Evolutionary conservation across 2,797 vertebrate species (phyloP), one percentile per base, ranked within the genome.

Genomic region (Parotocinclus haroldoi): DNA sequence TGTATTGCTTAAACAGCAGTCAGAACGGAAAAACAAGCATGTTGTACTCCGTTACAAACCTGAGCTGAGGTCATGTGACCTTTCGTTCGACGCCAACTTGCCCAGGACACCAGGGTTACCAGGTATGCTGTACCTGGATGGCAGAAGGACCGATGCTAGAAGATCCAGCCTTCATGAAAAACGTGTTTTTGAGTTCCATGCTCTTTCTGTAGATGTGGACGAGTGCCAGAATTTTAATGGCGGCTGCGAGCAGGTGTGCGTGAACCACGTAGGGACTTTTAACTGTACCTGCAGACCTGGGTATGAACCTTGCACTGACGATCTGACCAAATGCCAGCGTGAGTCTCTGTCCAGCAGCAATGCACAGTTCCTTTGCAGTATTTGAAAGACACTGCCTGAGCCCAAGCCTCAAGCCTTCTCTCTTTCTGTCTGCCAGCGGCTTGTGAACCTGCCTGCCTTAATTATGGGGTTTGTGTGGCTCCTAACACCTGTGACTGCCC

Each of bases 401-500:
- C 1, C 4, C 11, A 7, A 10, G 27, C 9, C 55, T 11, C 60
- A 7, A 38, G 9, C 54, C 3, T 7, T 11, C 11, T 19, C 13
- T 64, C 17, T 40, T 49, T 9, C 2, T 12, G 1, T 57, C 18
- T 42, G 37, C 50, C 80, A 93, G 91, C 91, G 61, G 77, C 91
- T 56, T 93, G 91, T 77, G 76, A 86, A 7, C 87, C 88, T 4
- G 69, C 76, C 0, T 93, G 91, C 79, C 88, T 87, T 76, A 93
- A 93, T 80, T 86, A 88, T 0, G 91, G 91, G 0, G 81, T 86
- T 48, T 93, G 91, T 82, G 84, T 91, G n/a, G 84, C 81, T 50
- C 91, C 91, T 10, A 87, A 91, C 78, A 86, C 74, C 73, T 93
- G 91, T 66, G 84, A 89, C 73, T 92, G 91, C 80, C 91, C 91